Evolutionary conservation across 23 tunicate genomes (phyloP).

Genomic region (Styela clava): DNA sequence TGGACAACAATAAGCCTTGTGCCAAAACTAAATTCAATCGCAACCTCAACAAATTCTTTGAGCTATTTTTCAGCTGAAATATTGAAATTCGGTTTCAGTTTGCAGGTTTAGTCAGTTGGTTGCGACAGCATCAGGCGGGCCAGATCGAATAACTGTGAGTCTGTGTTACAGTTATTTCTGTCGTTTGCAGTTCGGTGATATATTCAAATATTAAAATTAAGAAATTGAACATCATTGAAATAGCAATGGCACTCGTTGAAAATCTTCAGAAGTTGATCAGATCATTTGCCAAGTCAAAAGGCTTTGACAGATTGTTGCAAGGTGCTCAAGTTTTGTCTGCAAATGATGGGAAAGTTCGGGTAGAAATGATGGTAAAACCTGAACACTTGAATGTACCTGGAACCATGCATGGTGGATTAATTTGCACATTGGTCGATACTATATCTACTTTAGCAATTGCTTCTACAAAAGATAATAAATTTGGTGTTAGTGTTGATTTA

Average conservation of each 20-base stretch:
- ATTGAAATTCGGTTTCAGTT: too few species aligned
- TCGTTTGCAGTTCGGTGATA: too few species aligned
- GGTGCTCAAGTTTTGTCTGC: constrained; percentile 56
- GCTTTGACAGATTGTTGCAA: constrained; percentile 37
- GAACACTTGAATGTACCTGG: constrained; percentile 63
- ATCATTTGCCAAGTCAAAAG: background rate
- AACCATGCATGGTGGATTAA: constrained; percentile 79
- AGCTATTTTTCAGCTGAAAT: too few species aligned
- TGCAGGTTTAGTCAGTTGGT: too few species aligned
- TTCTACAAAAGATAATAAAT: constrained; percentile 37
- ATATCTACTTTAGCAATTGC: constrained; percentile 60
- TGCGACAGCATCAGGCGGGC: too few species aligned
- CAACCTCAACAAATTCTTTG: too few species aligned
- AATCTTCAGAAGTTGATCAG: constrained; percentile 9
- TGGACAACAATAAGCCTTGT: too few species aligned
- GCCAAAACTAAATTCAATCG: too few species aligned
- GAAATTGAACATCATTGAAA: too few species aligned
- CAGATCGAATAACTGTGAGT: too few species aligned
- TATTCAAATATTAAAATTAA: too few species aligned
- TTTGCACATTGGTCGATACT: constrained; percentile 67
- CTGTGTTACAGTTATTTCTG: too few species aligned
- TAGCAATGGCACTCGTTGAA: constrained; percentile 6
- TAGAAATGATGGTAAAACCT: constrained; percentile 57
- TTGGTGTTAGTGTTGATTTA: constrained; percentile 72
- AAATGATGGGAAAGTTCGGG: constrained; percentile 48